phyloP scores from a whole-genome alignment of 2,797 vertebrate species.

The Ptychadena robeensis region DNA sequence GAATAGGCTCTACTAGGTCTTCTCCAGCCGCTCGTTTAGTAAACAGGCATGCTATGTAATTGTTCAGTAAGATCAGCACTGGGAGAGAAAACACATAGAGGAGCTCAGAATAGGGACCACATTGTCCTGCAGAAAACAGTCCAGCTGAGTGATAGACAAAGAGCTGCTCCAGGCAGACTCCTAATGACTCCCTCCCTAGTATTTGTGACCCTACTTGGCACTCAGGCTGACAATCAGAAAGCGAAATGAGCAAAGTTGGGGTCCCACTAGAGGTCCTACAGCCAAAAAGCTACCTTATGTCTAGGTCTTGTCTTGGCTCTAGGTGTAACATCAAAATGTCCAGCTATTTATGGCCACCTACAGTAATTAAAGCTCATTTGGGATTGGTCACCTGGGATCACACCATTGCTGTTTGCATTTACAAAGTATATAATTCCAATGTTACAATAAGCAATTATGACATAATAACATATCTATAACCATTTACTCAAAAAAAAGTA shows the following conservation, averaged over 20 bases:
- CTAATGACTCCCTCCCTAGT: constrained; percentile 26
- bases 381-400: too few relatives aligned
- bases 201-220: background rate
- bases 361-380: too few relatives aligned
- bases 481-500: too few relatives aligned
- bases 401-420: too few relatives aligned
- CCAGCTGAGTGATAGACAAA: constrained; percentile 48
- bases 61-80: constrained; percentile 44
- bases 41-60: constrained; percentile 31
- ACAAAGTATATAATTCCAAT: too few relatives aligned
- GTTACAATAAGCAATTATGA: too few relatives aligned
- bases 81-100: constrained; percentile 23
- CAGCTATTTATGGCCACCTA: background rate
- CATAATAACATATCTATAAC: too few relatives aligned
- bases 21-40: constrained; percentile 25
- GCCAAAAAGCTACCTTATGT: background rate
- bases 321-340: background rate
- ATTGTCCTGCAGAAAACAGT: constrained; percentile 24
- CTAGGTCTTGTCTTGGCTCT: too few relatives aligned
- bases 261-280: background rate
- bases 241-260: background rate
- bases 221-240: background rate
- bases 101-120: constrained; percentile 23
- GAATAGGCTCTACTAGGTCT: constrained; percentile 13
- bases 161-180: constrained; percentile 17